Base-by-base conservation (phyloP, 2,113 vertebrate species). In the Vireo altiloquus region DNA sequence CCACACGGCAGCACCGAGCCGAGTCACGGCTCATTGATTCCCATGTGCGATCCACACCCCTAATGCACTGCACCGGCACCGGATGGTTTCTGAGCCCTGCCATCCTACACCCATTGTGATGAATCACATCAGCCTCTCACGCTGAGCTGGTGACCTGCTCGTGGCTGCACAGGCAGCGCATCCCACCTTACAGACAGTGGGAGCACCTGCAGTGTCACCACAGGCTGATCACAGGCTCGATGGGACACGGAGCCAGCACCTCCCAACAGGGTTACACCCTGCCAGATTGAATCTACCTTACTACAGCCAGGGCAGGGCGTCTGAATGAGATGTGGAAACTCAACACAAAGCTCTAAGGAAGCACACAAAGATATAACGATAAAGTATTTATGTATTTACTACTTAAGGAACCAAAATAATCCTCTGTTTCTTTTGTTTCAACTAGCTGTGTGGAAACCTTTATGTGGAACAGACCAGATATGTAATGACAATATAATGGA, bases 21-120 rank as follows among this genome's bases (percentile, higher is more conserved):
- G 87, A 94, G 85, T 83, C 92, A 74, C 28, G 11, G 95, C 88
- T 93, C 92, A 25, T 25, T 6, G 56, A 66, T 75, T 47, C 90
- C 20, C 85, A 3, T 2, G 75, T 13, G 94, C 8, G 7, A 95
- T 93, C 69, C 5, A 15, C 88, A 27, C 49, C 87, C 66, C 53
- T 40, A 82, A 83, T 5, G 14, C 18, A 25, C 25, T 1, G 24
- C 1, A 19, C 76, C 40, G 27, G 49, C 35, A 74, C 70, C 60
- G 77, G 63, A 28, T 70, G 91, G 59, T 44, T 90, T 57, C 44
- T 37, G 92, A 82, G 60, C 64, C 30, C 87, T 13, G 42, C 76
- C 24, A 89, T 86, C 83, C 85, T 19, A 33, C 83, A 86, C 76
- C 71, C 49, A 57, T 40, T 92, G 71, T 42, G 61, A 66, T 10